These are phyloP conservation scores for Timema podura DNA, from an alignment of 2,888 invertebrate genomes.

Conservation along the genomic window DNA sequence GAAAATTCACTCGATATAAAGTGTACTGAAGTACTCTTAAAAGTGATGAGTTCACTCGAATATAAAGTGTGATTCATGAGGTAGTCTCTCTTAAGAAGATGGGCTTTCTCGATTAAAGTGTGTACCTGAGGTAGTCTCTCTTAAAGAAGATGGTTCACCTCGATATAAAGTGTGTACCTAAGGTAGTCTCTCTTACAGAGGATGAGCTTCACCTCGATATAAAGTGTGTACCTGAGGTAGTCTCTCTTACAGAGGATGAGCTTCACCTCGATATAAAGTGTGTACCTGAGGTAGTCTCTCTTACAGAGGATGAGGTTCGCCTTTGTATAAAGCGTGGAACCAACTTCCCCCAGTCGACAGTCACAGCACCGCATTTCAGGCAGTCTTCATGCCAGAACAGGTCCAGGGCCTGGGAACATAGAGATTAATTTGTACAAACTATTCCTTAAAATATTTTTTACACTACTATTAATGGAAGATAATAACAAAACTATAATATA, in stretches of 20 bases:
- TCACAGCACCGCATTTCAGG: conserved; percentile 87
- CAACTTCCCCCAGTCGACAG: conserved; percentile 89
- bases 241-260: conserved; percentile 88
- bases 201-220: conserved; percentile 86
- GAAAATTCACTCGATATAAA: too few species aligned
- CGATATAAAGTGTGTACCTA: conserved; percentile 84
- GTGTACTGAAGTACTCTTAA: conserved; percentile 78
- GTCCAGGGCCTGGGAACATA: conserved; percentile 71
- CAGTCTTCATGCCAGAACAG: conserved; percentile 94
- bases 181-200: conserved; percentile 90
- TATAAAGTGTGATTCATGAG: conserved; percentile 86
- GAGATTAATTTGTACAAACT: background rate
- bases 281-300: conserved; percentile 87
- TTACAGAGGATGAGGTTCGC: conserved; percentile 88
- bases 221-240: conserved; percentile 85
- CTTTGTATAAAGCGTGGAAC: conserved; percentile 85
- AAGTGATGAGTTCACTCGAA: conserved; percentile 85
- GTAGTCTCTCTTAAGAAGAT: conserved; percentile 88
- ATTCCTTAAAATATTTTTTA: too few species aligned
- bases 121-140: conserved; percentile 87
- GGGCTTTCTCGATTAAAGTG: conserved; percentile 87
- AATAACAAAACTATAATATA: background rate
- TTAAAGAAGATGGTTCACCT: conserved; percentile 89
- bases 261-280: conserved; percentile 85
- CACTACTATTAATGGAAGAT: too few species aligned